Evolutionary conservation across 2,888 invertebrate species (phyloP), one percentile per base, ranked within the genome.

Genomic region (Tenthredo distinguenda): DNA sequence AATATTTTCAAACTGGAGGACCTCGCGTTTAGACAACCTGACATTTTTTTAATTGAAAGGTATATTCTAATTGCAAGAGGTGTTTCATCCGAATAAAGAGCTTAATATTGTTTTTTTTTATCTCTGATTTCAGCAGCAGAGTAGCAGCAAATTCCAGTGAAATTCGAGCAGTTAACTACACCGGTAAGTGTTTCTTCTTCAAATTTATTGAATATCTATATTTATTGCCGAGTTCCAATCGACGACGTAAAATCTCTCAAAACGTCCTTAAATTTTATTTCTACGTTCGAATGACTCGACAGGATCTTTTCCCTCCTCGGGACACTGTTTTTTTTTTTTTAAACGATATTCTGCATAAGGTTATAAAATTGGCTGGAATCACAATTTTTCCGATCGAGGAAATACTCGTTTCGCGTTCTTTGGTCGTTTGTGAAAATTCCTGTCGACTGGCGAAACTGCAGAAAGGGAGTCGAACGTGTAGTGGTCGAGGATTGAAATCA

Each of bases 351-450:
- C 18, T 26, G 31, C 50, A 34, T 55, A 7, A 62, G 2, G 58
- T 4, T 81, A n/a, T 12, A n/a, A 37, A 62, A 81, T 81, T 81
- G 81, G 37, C 21, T 81, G 81, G 21, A 58, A 81, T 81, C 58
- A 81, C 37, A 58, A 62, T 81, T 62, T 81, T 81, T 37, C 21
- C 81, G 31, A 77, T 50, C 9, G 50, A 55, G 55, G 15, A 47
- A 77, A 50, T 47, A n/a, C 55, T 18, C 31, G 43, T 5, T 12
- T 31, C 9, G 18, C 7, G 4, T 34, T 31, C 50, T 4, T 77
- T 6, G 77, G 50, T 15, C 55, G 55, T 50, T 18, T 77, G 55
- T 34, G 77, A 77, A 77, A 77, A 55, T 26, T 12, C 0, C 40
- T 40, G 12, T 62, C 34, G 10, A 4, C 21, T 31, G 12, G 31